These are phyloP conservation scores for Chloebia gouldiae DNA, from an alignment of 2,113 vertebrate species.

Conservation along the genomic window DNA sequence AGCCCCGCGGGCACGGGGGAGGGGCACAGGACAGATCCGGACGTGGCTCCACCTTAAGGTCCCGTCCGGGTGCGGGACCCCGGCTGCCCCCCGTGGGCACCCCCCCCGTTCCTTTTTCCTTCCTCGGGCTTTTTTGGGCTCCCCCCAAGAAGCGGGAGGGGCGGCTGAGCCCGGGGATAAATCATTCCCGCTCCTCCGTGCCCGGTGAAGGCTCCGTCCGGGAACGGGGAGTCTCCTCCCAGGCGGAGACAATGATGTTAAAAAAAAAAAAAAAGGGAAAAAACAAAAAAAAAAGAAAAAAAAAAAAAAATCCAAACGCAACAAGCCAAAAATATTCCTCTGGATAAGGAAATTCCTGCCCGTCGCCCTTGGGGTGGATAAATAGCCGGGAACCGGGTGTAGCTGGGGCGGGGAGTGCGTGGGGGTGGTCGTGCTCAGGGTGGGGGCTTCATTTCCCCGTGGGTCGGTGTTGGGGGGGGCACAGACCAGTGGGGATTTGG, in stretches of 20 bases:
- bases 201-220: slow-evolving; percentile 64
- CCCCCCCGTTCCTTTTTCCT: not conserved
- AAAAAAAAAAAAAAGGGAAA: not conserved
- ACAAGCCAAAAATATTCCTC: not conserved
- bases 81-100: not conserved
- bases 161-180: not conserved
- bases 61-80: not conserved
- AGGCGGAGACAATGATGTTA: slow-evolving; percentile 55
- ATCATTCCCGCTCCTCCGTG: not conserved
- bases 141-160: not conserved
- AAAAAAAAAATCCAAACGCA: not conserved
- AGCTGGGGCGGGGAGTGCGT: not conserved
- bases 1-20: not conserved
- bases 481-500: rapidly evolving
- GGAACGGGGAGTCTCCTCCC: slow-evolving; percentile 63
- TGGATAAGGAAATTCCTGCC: slow-evolving; percentile 49
- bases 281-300: not conserved
- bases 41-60: slow-evolving; percentile 58
- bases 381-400: not conserved
- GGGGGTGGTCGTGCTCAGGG: rapidly evolving
- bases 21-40: not conserved
- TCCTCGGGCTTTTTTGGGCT: not conserved
- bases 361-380: not conserved
- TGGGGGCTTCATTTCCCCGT: not conserved
- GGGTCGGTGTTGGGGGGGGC: rapidly evolving